Base-by-base conservation (phyloP, 1,140 invertebrate genomes). In the Platyscapa corneri region DNA sequence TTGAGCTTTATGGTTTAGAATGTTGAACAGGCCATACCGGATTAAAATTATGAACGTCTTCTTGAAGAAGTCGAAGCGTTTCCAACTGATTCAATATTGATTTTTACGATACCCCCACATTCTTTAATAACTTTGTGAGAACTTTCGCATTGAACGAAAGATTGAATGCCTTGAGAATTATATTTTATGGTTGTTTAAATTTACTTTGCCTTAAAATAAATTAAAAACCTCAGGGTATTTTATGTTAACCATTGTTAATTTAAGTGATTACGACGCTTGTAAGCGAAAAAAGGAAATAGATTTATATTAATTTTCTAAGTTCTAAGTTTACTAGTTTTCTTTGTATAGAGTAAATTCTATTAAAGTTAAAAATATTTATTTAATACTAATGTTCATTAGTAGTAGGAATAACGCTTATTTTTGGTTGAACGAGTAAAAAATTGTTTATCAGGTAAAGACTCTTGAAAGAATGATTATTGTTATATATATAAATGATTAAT, bases 11-110 rank as follows among this genome's bases (percentile, higher is more conserved):
- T 27, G 23, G 5, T 80, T 67, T 80, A 65, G 46, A 39, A 30
- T 64, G 14, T 37, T 7, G 0, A 18, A 10, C 12, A 18, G 53
- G 60, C 37, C 34, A n/a, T 18, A 32, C 12, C 27, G 46, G 32
- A 83, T 83, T 83, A 76, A 75, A 75, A 83, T 75, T 80, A 64
- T 32, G 53, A 76, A 72, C 37, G 27, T 83, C 37, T 76, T 23
- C 70, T 82, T 82, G 39, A 37, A 53, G 7, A 74, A 49, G 12
- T 65, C 65, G 23, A 32, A 23, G 56, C 32, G 27, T 67, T 46
- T n/a, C 5, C 60, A 10, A 6, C 18, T 14, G 34, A 65, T 83
- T n/a, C 74, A 83, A 77, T 83, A 83, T 83, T 83, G 74, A 83
- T 83, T 83, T 77, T 77, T 64, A 56, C 34, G 56, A 67, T 80